These are phyloP conservation scores for Trematocara marginatum DNA, from an alignment of 2,113 vertebrate species.

Conservation along the genomic window DNA sequence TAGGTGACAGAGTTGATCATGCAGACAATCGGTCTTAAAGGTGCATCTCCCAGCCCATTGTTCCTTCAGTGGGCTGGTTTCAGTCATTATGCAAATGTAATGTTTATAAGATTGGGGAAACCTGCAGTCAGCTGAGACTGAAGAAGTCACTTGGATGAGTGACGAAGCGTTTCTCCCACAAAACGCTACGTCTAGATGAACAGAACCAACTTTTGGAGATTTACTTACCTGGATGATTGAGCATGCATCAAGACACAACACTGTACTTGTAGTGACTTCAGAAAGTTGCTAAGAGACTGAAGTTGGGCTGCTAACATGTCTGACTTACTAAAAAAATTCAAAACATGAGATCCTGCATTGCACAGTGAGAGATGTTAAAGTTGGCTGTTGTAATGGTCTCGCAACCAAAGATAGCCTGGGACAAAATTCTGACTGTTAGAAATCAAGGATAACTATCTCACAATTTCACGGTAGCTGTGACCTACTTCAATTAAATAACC, in stretches of 20 bases:
- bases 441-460: not conserved
- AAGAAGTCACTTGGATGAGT: not conserved
- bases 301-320: not conserved
- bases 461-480: not conserved
- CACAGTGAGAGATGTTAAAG: not conserved
- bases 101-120: not conserved
- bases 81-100: not conserved
- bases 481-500: not conserved
- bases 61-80: not conserved
- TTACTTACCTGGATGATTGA: not conserved
- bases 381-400: not conserved
- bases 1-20: too few species aligned
- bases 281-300: not conserved
- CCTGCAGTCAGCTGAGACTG: not conserved
- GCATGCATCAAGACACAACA: not conserved
- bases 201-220: not conserved
- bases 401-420: not conserved
- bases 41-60: not conserved
- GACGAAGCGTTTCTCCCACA: fast-evolving
- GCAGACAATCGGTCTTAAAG: too few species aligned
- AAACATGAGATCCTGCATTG: not conserved
- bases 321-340: not conserved
- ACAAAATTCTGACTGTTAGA: not conserved
- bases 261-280: not conserved
- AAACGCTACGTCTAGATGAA: not conserved